Conservation (phyloP, 1,140 invertebrate genomes). For the Drosophila pandora region DNA sequence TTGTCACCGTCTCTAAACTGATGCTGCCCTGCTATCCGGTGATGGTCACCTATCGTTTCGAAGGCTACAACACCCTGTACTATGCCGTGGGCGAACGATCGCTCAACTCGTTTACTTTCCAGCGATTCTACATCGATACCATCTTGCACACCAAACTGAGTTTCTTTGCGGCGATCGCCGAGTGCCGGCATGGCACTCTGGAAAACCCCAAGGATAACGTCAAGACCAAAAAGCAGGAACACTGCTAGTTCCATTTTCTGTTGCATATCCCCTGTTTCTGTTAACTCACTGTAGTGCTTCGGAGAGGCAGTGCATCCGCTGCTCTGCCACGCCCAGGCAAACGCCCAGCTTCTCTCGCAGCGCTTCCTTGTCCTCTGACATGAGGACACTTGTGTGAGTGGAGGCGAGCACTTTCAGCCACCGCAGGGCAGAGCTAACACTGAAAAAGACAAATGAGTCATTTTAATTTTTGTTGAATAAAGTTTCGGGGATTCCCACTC, state of each 20-base stretch:
- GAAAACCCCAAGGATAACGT: conserved; percentile 43
- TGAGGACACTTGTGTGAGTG: conserved; percentile 87
- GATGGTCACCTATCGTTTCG: conserved; percentile 75
- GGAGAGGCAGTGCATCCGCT: conserved; percentile 85
- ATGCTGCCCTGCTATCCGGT: conserved; percentile 55
- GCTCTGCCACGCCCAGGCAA: conserved; percentile 86
- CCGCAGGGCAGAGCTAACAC: conserved; percentile 85
- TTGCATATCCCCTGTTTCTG: not conserved
- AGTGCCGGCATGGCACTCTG: conserved; percentile 65
- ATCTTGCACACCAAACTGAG: conserved; percentile 62
- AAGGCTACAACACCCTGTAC: conserved; percentile 63
- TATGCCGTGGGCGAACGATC: conserved; percentile 60
- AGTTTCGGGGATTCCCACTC: conserved; percentile 69
- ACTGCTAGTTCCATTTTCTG: not conserved
- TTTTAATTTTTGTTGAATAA: not conserved
- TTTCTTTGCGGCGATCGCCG: conserved; percentile 62
- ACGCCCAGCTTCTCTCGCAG: conserved; percentile 84
- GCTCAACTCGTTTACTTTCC: conserved; percentile 33
- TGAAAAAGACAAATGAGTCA: conserved; percentile 74
- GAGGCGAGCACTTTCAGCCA: conserved; percentile 87
- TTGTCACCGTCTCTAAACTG: conserved; percentile 56
- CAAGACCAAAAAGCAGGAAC: conserved; percentile 4
- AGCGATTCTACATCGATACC: conserved; percentile 71
- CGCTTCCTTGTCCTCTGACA: conserved; percentile 82
- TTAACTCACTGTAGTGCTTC: conserved; percentile 82